phyloP scores from a whole-genome alignment of 2,113 vertebrate genomes.

The Oreochromis tanganicae region DNA sequence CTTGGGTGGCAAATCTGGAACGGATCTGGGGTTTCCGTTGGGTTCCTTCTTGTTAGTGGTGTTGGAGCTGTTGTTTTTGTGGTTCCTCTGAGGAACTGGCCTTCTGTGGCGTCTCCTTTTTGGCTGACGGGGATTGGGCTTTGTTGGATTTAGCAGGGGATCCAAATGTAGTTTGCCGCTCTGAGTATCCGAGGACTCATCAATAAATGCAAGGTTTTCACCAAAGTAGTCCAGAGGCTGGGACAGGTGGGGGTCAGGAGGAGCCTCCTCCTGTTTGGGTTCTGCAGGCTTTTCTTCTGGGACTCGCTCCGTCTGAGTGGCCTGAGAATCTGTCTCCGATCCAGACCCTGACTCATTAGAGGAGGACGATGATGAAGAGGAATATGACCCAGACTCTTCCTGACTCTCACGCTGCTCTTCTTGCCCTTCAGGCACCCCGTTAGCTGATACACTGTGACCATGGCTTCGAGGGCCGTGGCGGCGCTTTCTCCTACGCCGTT shows the following conservation, averaged over 20 bases:
- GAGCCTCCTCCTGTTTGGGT: neutral
- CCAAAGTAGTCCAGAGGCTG: slow-evolving; percentile 82
- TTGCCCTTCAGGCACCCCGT: slow-evolving; percentile 9
- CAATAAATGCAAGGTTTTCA: slow-evolving; percentile 87
- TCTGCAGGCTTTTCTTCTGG: slow-evolving; percentile 40
- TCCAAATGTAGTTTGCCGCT: slow-evolving; percentile 73
- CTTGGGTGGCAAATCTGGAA: slow-evolving; percentile 32
- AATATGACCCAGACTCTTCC: slow-evolving; percentile 58
- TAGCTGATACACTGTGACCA: slow-evolving; percentile 16
- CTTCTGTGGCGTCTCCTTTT: slow-evolving; percentile 66
- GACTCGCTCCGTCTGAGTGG: slow-evolving; percentile 65
- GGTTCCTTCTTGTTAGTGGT: slow-evolving; percentile 19
- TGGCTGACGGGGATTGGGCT: slow-evolving; percentile 25
- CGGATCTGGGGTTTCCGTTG: slow-evolving; percentile 54
- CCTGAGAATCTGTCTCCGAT: slow-evolving; percentile 65
- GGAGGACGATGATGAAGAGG: slow-evolving; percentile 52
- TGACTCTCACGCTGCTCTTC: slow-evolving; percentile 5
- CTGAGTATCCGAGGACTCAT: slow-evolving; percentile 84
- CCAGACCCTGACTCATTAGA: slow-evolving; percentile 64
- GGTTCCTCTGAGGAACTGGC: slow-evolving; percentile 25
- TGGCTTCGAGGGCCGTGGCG: slow-evolving; percentile 51
- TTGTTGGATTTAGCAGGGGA: slow-evolving; percentile 44
- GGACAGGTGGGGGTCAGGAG: slow-evolving; percentile 35
- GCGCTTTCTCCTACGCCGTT: slow-evolving; percentile 49
- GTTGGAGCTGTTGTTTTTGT: slow-evolving; percentile 20